phyloP scores from a whole-genome alignment of 2,888 invertebrate genomes.

The Scrobipalpa costella region DNA sequence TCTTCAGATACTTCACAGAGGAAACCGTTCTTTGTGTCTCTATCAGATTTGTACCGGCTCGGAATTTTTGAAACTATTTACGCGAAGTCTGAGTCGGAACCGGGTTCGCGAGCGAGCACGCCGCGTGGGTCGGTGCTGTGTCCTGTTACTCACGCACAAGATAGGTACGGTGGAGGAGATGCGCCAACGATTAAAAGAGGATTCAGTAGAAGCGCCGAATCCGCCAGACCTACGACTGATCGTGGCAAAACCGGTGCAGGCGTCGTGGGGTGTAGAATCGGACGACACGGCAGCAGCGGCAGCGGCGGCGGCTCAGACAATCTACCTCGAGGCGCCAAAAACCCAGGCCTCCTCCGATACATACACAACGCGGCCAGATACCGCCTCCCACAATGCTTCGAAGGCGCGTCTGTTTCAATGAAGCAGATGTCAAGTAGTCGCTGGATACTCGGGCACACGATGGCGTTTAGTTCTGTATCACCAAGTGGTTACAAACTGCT shows the following conservation, averaged over 20 bases:
- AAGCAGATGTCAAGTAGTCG: slow-evolving; percentile 61
- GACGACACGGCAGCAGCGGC: slow-evolving; percentile 48
- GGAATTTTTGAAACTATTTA: slow-evolving; percentile 60
- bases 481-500: slow-evolving; percentile 73
- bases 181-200: slow-evolving; percentile 41
- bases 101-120: slow-evolving; percentile 32
- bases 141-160: no score
- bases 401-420: slow-evolving; percentile 66
- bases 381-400: slow-evolving; percentile 73
- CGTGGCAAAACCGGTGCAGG: slow-evolving; percentile 75
- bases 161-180: slow-evolving; percentile 44
- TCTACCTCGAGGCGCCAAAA: slow-evolving; percentile 56
- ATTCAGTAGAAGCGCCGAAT: slow-evolving; percentile 43
- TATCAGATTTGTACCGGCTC: slow-evolving; percentile 57
- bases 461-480: slow-evolving; percentile 73
- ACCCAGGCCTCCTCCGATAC: slow-evolving; percentile 69
- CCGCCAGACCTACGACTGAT: slow-evolving; percentile 49
- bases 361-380: slow-evolving; percentile 71
- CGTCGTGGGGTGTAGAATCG: slow-evolving; percentile 68
- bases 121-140: no score
- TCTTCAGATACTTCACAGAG: slow-evolving; percentile 31
- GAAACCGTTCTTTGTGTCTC: slow-evolving; percentile 39
- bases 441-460: slow-evolving; percentile 68
- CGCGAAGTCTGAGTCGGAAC: slow-evolving; percentile 54
- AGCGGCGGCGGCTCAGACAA: slow-evolving; percentile 47